Conservation (phyloP, 2,888 invertebrate genomes). For the Temnothorax ravouxi region DNA sequence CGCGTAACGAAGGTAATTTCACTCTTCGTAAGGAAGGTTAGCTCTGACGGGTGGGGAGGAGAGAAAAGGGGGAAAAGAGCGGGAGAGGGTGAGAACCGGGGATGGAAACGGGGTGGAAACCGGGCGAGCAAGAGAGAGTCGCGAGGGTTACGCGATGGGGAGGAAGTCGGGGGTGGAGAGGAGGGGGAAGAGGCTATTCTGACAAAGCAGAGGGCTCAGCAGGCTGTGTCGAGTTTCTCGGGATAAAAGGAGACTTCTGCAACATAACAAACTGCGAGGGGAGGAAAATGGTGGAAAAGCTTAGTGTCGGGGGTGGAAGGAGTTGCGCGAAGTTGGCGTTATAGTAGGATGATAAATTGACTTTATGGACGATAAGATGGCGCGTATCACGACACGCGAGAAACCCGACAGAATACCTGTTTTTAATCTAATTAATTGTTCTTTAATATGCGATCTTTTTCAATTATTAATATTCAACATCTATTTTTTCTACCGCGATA, state of each 20-base stretch:
- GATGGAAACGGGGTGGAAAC: constrained; percentile 78
- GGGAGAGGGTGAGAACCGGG: constrained; percentile 64
- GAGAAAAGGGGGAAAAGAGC: constrained; percentile 62
- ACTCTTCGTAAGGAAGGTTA: constrained; percentile 83
- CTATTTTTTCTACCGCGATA: background rate
- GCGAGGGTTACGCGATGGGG: constrained; percentile 32
- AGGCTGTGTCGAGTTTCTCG: constrained; percentile 82
- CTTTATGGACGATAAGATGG: background rate
- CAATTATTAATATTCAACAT: constrained; percentile 1
- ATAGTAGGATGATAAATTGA: background rate
- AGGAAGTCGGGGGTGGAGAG: constrained; percentile 31
- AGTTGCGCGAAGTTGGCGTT: background rate
- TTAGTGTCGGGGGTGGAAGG: constrained; percentile 27
- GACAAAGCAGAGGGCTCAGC: constrained; percentile 62
- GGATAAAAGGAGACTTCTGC: constrained; percentile 78
- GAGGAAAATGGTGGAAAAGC: constrained; percentile 69
- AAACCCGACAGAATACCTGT: background rate
- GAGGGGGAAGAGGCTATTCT: constrained; percentile 68
- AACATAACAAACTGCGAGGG: constrained; percentile 81
- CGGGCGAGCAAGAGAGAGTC: constrained; percentile 59
- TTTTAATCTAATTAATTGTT: background rate
- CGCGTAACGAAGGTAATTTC: constrained; percentile 86
- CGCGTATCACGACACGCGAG: background rate
- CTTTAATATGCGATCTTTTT: background rate
- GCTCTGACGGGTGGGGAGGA: constrained; percentile 68